These are phyloP conservation scores for Tachycineta bicolor DNA, from an alignment of 2,113 vertebrate species.

Conservation along the genomic window DNA sequence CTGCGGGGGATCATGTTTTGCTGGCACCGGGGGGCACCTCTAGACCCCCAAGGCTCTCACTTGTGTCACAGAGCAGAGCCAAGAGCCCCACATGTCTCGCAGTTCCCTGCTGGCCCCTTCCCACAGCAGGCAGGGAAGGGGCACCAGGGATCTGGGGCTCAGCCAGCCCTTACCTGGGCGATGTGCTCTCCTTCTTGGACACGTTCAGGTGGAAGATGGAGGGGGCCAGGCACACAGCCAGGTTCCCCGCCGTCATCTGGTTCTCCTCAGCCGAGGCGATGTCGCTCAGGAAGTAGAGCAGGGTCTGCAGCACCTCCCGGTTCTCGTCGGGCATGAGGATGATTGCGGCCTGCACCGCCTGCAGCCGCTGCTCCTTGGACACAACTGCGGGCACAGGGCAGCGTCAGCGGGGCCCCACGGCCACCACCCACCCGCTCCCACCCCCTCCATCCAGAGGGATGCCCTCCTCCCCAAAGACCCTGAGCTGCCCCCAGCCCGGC, in stretches of 20 bases:
- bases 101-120: too few species aligned
- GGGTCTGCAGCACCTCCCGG: too few species aligned
- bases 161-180: too few species aligned
- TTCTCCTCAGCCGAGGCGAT: too few species aligned
- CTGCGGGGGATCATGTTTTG: slow-evolving; percentile 4
- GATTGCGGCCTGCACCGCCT: slow-evolving; percentile 73
- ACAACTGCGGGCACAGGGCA: slow-evolving; percentile 69
- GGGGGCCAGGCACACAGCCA: too few species aligned
- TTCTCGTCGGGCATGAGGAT: too few species aligned
- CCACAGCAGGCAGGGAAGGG: too few species aligned
- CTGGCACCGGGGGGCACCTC: neutral
- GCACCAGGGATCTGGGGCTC: too few species aligned
- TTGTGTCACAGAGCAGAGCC: neutral
- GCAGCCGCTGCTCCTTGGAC: slow-evolving; percentile 82
- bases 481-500: rapidly evolving
- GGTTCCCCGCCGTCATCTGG: too few species aligned
- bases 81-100: rapidly evolving
- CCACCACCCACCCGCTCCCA: neutral
- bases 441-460: neutral
- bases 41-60: neutral
- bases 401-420: rapidly evolving
- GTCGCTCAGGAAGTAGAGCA: too few species aligned
- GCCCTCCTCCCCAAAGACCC: neutral
- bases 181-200: too few species aligned
- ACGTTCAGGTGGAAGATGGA: too few species aligned